Percentiles rank a stretch among this genome's conserved stretches.
These are phyloP conservation scores for Andrena trimmerana DNA, from an alignment of 2,888 invertebrate species.

Conservation along the genomic window DNA sequence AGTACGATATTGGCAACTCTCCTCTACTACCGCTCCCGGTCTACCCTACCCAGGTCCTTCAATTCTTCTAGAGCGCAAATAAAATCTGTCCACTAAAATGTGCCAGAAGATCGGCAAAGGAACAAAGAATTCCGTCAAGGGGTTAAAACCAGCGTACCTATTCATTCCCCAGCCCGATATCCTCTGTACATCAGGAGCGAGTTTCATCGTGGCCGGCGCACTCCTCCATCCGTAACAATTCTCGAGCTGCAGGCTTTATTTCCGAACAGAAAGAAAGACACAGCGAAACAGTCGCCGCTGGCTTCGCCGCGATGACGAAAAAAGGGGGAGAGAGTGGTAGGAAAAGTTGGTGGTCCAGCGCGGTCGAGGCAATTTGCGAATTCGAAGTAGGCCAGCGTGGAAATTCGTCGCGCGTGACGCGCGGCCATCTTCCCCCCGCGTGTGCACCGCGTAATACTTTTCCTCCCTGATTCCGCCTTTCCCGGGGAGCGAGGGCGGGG, in stretches of 20 bases:
- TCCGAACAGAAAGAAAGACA: neutral
- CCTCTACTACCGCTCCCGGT: too few species aligned
- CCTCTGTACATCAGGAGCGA: neutral
- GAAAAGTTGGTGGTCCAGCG: slow-evolving; percentile 32
- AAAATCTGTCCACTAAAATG: too few species aligned
- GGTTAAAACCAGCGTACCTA: neutral
- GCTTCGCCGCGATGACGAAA: neutral
- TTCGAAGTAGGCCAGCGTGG: slow-evolving; percentile 24
- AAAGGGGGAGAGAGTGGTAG: neutral
- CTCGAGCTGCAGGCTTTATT: too few species aligned
- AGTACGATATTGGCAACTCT: too few species aligned
- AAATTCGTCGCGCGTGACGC: slow-evolving; percentile 12
- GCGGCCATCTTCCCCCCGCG: neutral
- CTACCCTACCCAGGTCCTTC: too few species aligned
- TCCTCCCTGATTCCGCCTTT: slow-evolving; percentile 2
- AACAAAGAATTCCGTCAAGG: too few species aligned
- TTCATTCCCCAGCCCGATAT: neutral
- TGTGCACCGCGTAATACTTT: neutral
- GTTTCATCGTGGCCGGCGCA: neutral
- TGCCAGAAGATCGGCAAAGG: too few species aligned
- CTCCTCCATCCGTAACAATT: neutral
- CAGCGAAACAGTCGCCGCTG: neutral
- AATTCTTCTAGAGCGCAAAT: too few species aligned
- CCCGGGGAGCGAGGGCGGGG: neutral
- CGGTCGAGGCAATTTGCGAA: slow-evolving; percentile 31